phyloP scores from a whole-genome alignment of 2,888 invertebrate genomes.

The Chalcis sispes region DNA sequence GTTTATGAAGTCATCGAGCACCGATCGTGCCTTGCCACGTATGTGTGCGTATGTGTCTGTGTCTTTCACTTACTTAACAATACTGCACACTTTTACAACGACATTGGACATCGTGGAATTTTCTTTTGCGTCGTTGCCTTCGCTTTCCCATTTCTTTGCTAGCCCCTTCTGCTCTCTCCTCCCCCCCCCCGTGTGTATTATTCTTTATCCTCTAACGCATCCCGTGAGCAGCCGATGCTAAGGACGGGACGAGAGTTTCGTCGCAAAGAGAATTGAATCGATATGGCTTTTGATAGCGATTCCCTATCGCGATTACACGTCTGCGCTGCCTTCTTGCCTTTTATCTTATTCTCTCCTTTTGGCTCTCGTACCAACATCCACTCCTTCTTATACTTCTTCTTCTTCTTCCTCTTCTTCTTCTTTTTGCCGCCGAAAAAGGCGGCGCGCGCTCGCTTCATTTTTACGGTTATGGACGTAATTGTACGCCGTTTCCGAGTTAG shows the following conservation, averaged over 20 bases:
- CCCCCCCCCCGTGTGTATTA: slow-evolving; percentile 8
- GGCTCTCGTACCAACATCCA: too few relatives aligned
- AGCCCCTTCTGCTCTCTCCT: slow-evolving; percentile 6
- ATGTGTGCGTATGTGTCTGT: too few relatives aligned
- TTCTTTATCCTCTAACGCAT: not conserved
- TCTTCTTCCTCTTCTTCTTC: not conserved
- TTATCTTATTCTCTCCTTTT: not conserved
- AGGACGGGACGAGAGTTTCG: slow-evolving; percentile 11
- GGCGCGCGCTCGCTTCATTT: slow-evolving; percentile 20
- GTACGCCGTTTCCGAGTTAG: slow-evolving; percentile 1
- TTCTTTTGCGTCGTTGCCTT: not conserved
- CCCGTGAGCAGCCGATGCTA: slow-evolving; percentile 8
- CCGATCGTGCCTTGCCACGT: too few relatives aligned
- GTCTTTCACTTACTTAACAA: slow-evolving; percentile 23
- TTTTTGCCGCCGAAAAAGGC: slow-evolving; percentile 5
- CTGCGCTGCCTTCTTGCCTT: not conserved
- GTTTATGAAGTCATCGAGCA: slow-evolving; percentile 47
- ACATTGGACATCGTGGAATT: slow-evolving; percentile 34
- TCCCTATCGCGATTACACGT: slow-evolving; percentile 34
- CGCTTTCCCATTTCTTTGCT: not conserved
- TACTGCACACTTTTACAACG: too few relatives aligned
- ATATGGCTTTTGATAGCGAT: slow-evolving; percentile 48
- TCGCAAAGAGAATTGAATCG: slow-evolving; percentile 39
- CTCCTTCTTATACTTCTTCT: too few relatives aligned
- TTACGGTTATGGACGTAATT: slow-evolving; percentile 50